Evolutionary conservation across 1,140 invertebrate species (phyloP), one percentile per base, ranked within the genome.

Genomic region (Bombyx mandarina): DNA sequence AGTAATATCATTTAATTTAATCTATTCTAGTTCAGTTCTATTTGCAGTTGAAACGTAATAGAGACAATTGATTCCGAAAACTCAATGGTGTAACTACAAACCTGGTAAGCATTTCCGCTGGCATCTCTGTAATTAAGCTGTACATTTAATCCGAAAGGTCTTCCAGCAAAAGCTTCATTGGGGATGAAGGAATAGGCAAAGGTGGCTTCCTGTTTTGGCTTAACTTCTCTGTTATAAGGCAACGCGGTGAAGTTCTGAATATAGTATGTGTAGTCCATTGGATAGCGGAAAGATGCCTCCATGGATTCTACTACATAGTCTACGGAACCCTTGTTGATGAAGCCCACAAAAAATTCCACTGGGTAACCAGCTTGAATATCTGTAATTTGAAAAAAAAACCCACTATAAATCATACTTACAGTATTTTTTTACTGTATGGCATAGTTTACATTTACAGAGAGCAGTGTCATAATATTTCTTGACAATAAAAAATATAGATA

Each of bases 271-370:
- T 97, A 99, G 84, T 99, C 98, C 93, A 99, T 96, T 18, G 98
- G 97, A 78, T 99, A 99, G 71, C 98, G 93, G 91, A 99, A 98
- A 0, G 98, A 99, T 0, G 98, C 97, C 77, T 99, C 98, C 71
- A 99, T 90, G 3, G 93, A 94, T 78, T 99, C 97, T 7, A 99
- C 90, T 9, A 96, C 88, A 73, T 99, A 98, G 66, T 98, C 96
- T 67, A 93, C 90, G 60, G 93, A 90, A 45, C 98, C 98, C 80
- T 96, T 97, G 88, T 99, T 99, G 10, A 92, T 93, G 81, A 99
- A 99, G 46, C 98, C 98, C 67, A 99, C 96, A 2, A 99, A 89
- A 77, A 99, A 97, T 84, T 99, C 96, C 2, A 98, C 96, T 52
- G 97, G 90, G 71, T 93, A 92, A 53, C 98, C 98, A 81, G 95